Conservation (phyloP, 2,113 vertebrate genomes). For the Takifugu bimaculatus region DNA sequence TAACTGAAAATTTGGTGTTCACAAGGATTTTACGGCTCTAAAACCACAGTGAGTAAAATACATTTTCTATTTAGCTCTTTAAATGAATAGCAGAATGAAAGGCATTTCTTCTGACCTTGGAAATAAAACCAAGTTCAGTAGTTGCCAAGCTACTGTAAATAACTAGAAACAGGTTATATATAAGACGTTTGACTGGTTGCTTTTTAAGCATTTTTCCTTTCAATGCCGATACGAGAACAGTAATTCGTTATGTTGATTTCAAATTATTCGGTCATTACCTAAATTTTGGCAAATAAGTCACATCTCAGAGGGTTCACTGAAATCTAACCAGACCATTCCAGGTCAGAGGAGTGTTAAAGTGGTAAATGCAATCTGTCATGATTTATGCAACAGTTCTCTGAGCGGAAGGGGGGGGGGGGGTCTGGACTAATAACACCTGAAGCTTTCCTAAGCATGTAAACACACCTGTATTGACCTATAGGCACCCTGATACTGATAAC, state of each 20-base stretch:
- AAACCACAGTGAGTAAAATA: too few species aligned
- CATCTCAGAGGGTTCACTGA: not conserved
- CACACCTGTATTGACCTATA: slow-evolving; percentile 18
- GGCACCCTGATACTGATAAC: slow-evolving; percentile 22
- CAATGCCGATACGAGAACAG: too few species aligned
- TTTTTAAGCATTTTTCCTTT: not conserved
- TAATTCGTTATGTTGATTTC: too few species aligned
- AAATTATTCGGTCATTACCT: not conserved
- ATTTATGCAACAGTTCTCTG: not conserved
- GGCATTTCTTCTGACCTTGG: too few species aligned
- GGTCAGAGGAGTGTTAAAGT: not conserved
- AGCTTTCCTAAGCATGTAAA: slow-evolving; percentile 3
- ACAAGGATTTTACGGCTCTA: too few species aligned
- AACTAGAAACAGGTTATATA: too few species aligned
- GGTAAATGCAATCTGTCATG: not conserved
- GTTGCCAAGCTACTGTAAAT: too few species aligned
- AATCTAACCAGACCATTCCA: not conserved
- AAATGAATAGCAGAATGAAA: too few species aligned
- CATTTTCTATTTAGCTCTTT: too few species aligned
- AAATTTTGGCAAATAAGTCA: not conserved
- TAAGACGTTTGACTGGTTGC: not conserved
- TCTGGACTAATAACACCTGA: slow-evolving; percentile 4
- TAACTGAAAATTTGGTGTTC: too few species aligned
- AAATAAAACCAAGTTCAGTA: too few species aligned
- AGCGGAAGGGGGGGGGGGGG: not conserved